These are phyloP conservation scores for Brachyhypopomus occidentalis DNA, from an alignment of 2,113 vertebrate genomes.

Conservation along the genomic window DNA sequence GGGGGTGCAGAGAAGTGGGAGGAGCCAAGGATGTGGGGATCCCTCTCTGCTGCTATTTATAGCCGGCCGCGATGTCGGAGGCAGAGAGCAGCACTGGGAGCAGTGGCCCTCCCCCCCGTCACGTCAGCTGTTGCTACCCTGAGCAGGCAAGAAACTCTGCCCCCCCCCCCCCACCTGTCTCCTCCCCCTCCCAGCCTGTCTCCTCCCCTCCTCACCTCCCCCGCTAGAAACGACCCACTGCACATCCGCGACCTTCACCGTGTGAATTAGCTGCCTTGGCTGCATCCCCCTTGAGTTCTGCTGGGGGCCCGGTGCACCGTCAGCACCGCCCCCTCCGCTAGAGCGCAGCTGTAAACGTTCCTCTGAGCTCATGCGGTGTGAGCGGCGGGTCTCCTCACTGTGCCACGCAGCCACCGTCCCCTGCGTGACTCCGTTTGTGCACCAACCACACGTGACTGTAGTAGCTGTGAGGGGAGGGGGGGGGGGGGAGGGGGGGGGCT, in stretches of 20 bases:
- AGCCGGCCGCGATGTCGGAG: constrained; percentile 53
- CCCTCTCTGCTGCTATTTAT: constrained; percentile 74
- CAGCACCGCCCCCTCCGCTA: constrained; percentile 17
- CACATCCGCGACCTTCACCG: background rate
- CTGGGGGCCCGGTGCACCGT: constrained; percentile 53
- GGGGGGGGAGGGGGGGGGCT: no score
- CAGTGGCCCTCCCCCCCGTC: constrained; percentile 68
- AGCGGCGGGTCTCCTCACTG: background rate
- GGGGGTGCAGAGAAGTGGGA: constrained; percentile 62
- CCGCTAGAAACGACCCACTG: constrained; percentile 42
- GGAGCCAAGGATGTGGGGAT: constrained; percentile 59
- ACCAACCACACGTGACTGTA: no score
- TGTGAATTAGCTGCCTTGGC: constrained; percentile 9
- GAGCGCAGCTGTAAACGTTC: constrained; percentile 48
- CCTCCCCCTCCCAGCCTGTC: background rate
- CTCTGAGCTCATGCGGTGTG: constrained; percentile 43
- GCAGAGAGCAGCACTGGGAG: constrained; percentile 64
- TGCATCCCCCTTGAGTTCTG: constrained; percentile 26
- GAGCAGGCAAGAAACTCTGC: constrained; percentile 46
- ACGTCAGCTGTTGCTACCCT: constrained; percentile 50
- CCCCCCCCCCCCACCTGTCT: constrained; percentile 14
- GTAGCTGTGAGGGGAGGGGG: no score
- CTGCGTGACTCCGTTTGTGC: no score
- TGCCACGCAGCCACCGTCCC: no score
- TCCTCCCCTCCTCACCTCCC: background rate